These are phyloP conservation scores for Campylomormyrus tamandua DNA, from an alignment of 2,113 vertebrate species.

Conservation along the genomic window DNA sequence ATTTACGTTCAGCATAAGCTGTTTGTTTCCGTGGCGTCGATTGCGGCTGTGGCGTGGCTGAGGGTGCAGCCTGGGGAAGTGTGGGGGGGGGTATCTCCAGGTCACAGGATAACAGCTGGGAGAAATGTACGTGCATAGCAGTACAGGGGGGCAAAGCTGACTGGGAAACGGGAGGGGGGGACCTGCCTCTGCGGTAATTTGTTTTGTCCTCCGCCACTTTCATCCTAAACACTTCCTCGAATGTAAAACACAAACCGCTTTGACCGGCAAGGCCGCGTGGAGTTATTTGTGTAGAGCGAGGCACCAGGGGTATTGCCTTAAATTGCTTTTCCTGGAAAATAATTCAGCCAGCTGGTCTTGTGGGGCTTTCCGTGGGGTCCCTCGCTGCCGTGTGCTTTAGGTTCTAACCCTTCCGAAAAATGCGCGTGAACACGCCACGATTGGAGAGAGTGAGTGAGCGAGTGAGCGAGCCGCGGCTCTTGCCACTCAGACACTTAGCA, in stretches of 20 bases:
- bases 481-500: background rate
- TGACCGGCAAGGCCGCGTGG: constrained; percentile 48
- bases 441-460: background rate
- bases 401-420: constrained; percentile 32
- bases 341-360: constrained; percentile 51
- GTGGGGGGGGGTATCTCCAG: background rate
- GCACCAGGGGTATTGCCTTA: constrained; percentile 59
- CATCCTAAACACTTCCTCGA: constrained; percentile 49
- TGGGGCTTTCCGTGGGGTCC: constrained; percentile 47
- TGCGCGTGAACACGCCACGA: constrained; percentile 10
- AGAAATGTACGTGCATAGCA: constrained; percentile 23
- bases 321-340: constrained; percentile 65
- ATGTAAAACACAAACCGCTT: constrained; percentile 44
- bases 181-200: constrained; percentile 52
- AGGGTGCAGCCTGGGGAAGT: background rate
- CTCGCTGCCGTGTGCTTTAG: constrained; percentile 41
- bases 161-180: constrained; percentile 21
- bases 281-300: constrained; percentile 50
- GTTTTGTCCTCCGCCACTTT: constrained; percentile 48
- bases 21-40: background rate
- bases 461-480: background rate
- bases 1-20: background rate
- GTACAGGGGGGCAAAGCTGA: constrained; percentile 4
- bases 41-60: background rate
- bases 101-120: constrained; percentile 32